phyloP scores from a whole-genome alignment of 2,888 invertebrate genomes.

The Cephus sareptanus region DNA sequence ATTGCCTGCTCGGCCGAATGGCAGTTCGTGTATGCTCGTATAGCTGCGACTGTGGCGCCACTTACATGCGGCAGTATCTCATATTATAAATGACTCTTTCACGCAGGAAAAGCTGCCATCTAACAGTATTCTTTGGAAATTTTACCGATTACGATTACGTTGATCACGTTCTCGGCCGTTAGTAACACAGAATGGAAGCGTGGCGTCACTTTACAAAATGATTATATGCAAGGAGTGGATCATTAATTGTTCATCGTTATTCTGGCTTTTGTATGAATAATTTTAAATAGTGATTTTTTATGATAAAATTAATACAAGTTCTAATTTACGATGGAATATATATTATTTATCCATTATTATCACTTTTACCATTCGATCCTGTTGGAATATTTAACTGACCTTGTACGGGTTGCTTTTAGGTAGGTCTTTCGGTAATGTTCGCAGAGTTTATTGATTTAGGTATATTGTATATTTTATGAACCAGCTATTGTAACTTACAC shows the following conservation, averaged over 20 bases:
- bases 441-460: background rate
- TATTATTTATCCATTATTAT: background rate
- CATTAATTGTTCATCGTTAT: background rate
- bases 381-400: background rate
- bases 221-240: background rate
- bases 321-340: background rate
- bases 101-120: background rate
- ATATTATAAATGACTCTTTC: background rate
- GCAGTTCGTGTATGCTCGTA: background rate
- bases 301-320: background rate
- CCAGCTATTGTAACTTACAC: background rate
- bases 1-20: slow-evolving; percentile 44
- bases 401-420: background rate
- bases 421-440: background rate
- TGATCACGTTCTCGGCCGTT: background rate
- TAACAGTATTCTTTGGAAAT: background rate
- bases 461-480: background rate
- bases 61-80: background rate
- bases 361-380: background rate
- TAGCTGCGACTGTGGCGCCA: background rate
- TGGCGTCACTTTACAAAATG: background rate
- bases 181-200: background rate
- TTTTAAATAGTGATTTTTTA: background rate
- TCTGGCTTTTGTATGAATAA: background rate
- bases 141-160: background rate